Conservation (phyloP, 2,113 vertebrate genomes). For the Podarcis raffonei region DNA sequence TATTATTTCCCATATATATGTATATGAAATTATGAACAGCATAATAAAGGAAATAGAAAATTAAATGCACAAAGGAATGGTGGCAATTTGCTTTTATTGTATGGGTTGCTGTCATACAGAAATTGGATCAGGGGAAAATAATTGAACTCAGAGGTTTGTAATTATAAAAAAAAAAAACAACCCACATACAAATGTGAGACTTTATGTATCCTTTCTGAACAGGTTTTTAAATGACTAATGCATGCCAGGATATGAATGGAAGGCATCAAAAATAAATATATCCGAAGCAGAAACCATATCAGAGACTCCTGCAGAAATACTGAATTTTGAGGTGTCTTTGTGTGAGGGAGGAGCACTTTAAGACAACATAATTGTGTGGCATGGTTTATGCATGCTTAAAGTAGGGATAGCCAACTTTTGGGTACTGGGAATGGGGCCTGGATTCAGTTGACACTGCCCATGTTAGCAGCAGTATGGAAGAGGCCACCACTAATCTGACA, state of each 20-base stretch:
- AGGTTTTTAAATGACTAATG: not conserved
- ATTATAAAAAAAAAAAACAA: not conserved
- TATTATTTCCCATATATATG: not conserved
- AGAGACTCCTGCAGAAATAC: not conserved
- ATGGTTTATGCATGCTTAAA: not conserved
- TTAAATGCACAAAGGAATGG: not conserved
- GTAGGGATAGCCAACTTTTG: not conserved
- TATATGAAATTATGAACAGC: constrained; percentile 1
- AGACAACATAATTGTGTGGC: not conserved
- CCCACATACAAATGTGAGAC: not conserved
- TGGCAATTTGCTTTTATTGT: constrained; percentile 7
- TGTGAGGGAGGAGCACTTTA: not conserved
- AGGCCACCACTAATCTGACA: not conserved
- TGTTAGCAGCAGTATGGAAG: not conserved
- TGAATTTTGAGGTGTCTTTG: not conserved
- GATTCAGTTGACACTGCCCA: not conserved
- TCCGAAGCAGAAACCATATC: not conserved
- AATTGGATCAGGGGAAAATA: constrained; percentile 4
- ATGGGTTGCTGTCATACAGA: not conserved
- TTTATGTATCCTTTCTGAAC: not conserved
- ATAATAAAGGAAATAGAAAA: constrained; percentile 5
- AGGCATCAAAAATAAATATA: not conserved
- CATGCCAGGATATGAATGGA: not conserved
- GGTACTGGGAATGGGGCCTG: not conserved
- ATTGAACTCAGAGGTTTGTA: not conserved